Percentiles rank a stretch among this genome's conserved stretches.
phyloP scores from a whole-genome alignment of 2,888 invertebrate genomes.

The Caenorhabditis sp. region DNA sequence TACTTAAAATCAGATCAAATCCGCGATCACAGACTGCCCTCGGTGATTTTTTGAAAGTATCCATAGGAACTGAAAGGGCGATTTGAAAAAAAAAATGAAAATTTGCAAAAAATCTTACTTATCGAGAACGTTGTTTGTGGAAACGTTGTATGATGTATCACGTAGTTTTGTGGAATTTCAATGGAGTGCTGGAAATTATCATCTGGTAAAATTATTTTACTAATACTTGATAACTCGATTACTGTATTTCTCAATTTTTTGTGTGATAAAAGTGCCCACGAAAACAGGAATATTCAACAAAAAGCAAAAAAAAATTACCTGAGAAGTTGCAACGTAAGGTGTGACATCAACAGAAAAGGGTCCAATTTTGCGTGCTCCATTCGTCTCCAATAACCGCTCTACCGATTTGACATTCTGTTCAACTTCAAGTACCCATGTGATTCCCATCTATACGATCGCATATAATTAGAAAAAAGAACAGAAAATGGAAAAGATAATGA shows the following conservation, averaged over 20 bases:
- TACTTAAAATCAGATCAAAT: constrained; percentile 60
- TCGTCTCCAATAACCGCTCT: constrained; percentile 37
- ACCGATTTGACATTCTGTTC: constrained; percentile 34
- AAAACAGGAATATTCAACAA: no score
- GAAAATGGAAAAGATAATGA: no score
- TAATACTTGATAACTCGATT: no score
- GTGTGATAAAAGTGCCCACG: no score
- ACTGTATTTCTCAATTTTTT: no score
- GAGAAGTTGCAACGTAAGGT: constrained; percentile 20
- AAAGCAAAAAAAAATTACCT: constrained; percentile 1
- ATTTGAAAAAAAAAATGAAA: neutral
- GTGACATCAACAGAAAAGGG: constrained; percentile 18
- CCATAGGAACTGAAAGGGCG: constrained; percentile 27
- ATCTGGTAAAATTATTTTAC: no score
- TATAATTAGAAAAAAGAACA: neutral
- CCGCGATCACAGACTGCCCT: constrained; percentile 58
- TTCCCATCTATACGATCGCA: constrained; percentile 39
- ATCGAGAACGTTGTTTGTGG: constrained; percentile 64
- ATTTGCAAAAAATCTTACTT: constrained; percentile 11
- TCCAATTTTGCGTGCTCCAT: constrained; percentile 23
- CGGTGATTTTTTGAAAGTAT: constrained; percentile 41
- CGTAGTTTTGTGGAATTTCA: constrained; percentile 15
- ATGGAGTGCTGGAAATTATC: constrained; percentile 2
- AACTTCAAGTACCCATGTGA: constrained; percentile 53
- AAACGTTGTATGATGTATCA: constrained; percentile 62